Base-by-base conservation (phyloP, 1,140 invertebrate genomes). In the Cherax destructor region DNA sequence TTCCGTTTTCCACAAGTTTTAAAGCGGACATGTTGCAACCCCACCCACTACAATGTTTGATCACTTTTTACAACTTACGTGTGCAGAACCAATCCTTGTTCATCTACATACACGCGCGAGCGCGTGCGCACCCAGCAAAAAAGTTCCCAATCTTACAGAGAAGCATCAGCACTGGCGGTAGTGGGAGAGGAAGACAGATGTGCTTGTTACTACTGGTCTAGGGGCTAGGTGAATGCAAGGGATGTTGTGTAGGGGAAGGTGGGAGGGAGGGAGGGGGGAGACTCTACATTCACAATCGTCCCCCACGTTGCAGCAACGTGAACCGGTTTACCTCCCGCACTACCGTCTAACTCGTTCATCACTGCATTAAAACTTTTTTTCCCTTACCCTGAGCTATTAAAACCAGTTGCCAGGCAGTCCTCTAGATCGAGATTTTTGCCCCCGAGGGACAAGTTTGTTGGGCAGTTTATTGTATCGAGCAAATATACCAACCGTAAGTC, bases 271-370 rank as follows among this genome's bases (percentile, higher is more conserved):
- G 52, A 56, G 52, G 52, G 11, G 52, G 74, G 84, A 16, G 81
- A 61, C 85, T 56, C 85, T 87, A 87, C 85, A 87, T 87, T 87
- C 76, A 78, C 74, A 76, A 76, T 86, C 72, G 50, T 77, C 83
- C 69, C 65, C 81, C 83, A 47, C 61, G 2, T 1, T 65, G 85
- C 79, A 87, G 76, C 76, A 76, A 77, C 74, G 78, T 47, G 85
- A 87, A 87, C 85, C 85, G 85, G 85, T 87, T 87, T 87, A 49
- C 11, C 85, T 78, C 49, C 77, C 85, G 77, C 59, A 87, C 85
- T 72, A 30, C 21, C 52, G 52, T 69, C 50, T 9, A 7, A 77
- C 74, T 87, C 85, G 52, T 87, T 77, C 69, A 86, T 77, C 72
- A 86, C 49, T 86, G 69, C 56, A 86, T 86, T 86, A 76, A 86